Base-by-base conservation (phyloP, 2,113 vertebrate species). In the Corythoichthys intestinalis region DNA sequence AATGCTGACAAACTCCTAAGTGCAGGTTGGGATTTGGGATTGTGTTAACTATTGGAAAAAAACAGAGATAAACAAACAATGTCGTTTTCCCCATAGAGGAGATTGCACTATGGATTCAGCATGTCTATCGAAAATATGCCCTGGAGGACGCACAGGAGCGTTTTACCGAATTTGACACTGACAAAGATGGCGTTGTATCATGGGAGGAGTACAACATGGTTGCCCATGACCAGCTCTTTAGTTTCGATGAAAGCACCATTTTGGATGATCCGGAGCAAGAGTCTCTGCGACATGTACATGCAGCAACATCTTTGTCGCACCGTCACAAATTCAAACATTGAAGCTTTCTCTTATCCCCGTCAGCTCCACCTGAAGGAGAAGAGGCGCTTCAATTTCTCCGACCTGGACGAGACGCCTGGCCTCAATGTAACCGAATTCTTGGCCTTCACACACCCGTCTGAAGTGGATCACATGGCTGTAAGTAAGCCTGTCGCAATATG, bases 341-440 rank as follows among this genome's bases (percentile, higher is more conserved):
- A 53, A 2, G 11, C 2, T 4, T 54, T 39, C 7, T 2, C 37
- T 76, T 6, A 7, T 85, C 15, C 14, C 50, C 37, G 1, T 56
- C 54, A 99, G 97, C 95, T 99, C 80, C 93, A 95, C 84, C 91
- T 91, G 84, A 97, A 94, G 88, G 96, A 98, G 85, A 97, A 91
- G 88, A 94, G 91, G 38, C 93, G 95, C 61, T 99, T 98, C 91
- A 92, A 98, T 65, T 93, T 94, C 78, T 95, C 97, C 1, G 91
- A 98, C 48, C 80, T 87, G 57, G 94, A 97, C 72, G 87, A 80
- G 15, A 76, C 70, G 52, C 84, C 89, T 28, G 93, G 93, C 28
- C 88, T 99, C 20, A 94, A 89, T 56, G 85, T 94, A 69, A 91
- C 90, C 5, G 97, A 98, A 79, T 98, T 97, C 79, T 90, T 98